These are phyloP conservation scores for Polymixis flavicincta DNA, from an alignment of 2,888 invertebrate genomes.

Conservation along the genomic window DNA sequence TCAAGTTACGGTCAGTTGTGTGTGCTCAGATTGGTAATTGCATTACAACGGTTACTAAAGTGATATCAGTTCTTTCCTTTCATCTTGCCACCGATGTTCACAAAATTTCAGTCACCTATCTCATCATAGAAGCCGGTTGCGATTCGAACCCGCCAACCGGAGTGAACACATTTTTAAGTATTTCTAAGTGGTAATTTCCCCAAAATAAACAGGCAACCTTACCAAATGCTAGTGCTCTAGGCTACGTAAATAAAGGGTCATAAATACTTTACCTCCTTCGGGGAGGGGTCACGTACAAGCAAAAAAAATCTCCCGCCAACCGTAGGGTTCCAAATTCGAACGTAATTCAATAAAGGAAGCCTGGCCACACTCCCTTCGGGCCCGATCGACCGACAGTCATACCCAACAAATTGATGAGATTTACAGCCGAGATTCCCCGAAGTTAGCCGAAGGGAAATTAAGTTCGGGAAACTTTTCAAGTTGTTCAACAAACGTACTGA, in stretches of 20 bases:
- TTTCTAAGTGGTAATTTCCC: constrained; percentile 1
- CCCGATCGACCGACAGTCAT: constrained; percentile 73
- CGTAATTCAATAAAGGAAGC: constrained; percentile 84
- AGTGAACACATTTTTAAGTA: neutral
- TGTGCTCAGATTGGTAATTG: too few relatives aligned
- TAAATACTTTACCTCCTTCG: constrained; percentile 73
- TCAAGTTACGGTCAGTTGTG: too few relatives aligned
- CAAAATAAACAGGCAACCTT: constrained; percentile 18
- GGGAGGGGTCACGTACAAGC: constrained; percentile 69
- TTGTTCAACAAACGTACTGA: constrained; percentile 75
- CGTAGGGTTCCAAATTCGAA: constrained; percentile 73
- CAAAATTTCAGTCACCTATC: too few relatives aligned
- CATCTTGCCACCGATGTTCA: too few relatives aligned
- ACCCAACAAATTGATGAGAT: constrained; percentile 87
- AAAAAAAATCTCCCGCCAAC: constrained; percentile 68
- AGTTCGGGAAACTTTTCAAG: constrained; percentile 82
- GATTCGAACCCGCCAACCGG: too few relatives aligned
- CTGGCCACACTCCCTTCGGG: constrained; percentile 77
- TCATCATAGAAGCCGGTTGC: too few relatives aligned
- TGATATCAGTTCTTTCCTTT: too few relatives aligned
- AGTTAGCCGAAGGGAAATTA: constrained; percentile 87
- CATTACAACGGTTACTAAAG: too few relatives aligned
- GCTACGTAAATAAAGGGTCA: constrained; percentile 72
- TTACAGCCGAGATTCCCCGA: constrained; percentile 83
- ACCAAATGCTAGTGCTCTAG: constrained; percentile 51